Evolutionary conservation across 92 coral and sea anemone species (phyloP), one percentile per base, ranked within the genome.

Genomic region (Actinostola sp.): DNA sequence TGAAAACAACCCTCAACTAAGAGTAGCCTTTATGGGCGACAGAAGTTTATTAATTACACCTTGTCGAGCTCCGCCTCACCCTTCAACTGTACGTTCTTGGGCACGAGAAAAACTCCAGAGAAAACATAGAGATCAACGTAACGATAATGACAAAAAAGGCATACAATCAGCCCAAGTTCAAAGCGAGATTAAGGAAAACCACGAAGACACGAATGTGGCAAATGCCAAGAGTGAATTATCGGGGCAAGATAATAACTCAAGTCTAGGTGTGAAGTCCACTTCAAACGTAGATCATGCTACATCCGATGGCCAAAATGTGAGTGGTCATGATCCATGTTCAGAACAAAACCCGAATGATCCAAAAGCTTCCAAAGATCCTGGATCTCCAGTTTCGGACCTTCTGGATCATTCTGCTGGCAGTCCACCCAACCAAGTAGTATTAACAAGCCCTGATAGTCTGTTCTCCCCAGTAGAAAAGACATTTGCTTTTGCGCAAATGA

Each of bases 1-100:
- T 17, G 87, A 88, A 39, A 60, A 63, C 31, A 89, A 84, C 48
- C 62, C 82, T 8, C 86, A 83, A 38, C 83, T 95, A 15, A 83
- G 81, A 51, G 73, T 95, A 8, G 92, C 96, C 8, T 71, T 95
- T 28, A 83, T 86, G 87, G 92, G 93, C 26, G 99, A 95, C 38
- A 63, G 55, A 12, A 38, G 63, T 2, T 54, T 76, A n/a, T 79
- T 78, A 33, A 66, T 91, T 13, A 91, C 97, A 21, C 99, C 99
- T 21, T 82, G 79, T 49, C 48, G 45, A 20, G 65, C 62, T 14
- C 93, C 99, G 0, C 99, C 99, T 2, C 48, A 94, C 0, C 81
- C 80, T 26, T 28, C 38, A 23, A 61, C 63, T 4, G 97, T 95
- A 15, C 70, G 50, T 69, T 66, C 74, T 41, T 95, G 99, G 99